Conservation (phyloP, 2,113 vertebrate species). For the Cyphomyrus plagiostoma region DNA sequence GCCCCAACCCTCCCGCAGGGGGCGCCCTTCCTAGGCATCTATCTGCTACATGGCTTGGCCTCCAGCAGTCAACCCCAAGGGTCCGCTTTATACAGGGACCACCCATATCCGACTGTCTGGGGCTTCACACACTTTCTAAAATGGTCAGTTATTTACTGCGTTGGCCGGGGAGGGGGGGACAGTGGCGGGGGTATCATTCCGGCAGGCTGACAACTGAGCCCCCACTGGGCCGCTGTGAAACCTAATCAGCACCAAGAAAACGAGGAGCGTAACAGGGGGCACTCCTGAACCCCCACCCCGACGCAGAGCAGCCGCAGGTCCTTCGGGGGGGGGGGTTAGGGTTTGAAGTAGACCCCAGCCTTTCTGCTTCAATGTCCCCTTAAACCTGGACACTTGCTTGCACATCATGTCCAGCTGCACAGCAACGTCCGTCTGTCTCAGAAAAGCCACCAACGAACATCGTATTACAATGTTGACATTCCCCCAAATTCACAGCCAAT, state of each 20-base stretch:
- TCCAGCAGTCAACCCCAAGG: constrained; percentile 37
- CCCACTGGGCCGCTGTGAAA: neutral
- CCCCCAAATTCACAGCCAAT: neutral
- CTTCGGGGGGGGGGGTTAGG: too few relatives aligned
- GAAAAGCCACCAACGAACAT: neutral
- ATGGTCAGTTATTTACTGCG: constrained; percentile 41
- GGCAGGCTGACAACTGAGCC: neutral
- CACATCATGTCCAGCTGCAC: neutral
- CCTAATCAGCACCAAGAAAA: neutral
- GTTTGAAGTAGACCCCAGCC: neutral
- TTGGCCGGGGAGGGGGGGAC: neutral
- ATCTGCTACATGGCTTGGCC: neutral
- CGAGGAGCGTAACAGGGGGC: neutral
- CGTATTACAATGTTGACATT: neutral
- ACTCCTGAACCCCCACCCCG: neutral
- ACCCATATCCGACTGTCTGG: constrained; percentile 52
- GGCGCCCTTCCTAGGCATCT: neutral
- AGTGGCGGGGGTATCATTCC: neutral
- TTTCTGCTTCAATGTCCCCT: neutral
- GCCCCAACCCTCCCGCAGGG: neutral
- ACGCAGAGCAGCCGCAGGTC: neutral
- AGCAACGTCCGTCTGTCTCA: neutral
- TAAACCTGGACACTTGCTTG: neutral
- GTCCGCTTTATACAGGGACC: constrained; percentile 54
- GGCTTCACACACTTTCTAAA: constrained; percentile 49